phyloP scores from a whole-genome alignment of 2,888 invertebrate genomes.

The Drosophila putrida region DNA sequence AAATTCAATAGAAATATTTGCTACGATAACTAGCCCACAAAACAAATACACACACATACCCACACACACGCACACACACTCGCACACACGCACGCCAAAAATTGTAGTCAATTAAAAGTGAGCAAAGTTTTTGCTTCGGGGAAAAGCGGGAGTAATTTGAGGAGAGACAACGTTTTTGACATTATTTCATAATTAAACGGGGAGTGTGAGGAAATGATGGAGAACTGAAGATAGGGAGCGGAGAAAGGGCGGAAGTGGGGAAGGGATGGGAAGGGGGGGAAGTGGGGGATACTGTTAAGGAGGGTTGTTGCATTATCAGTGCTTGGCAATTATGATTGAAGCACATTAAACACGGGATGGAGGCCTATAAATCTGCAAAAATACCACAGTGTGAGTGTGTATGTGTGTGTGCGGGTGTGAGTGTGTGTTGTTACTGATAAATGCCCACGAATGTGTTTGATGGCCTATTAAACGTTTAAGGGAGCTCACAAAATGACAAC shows the following conservation, averaged over 20 bases:
- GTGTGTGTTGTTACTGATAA: slow-evolving; percentile 46
- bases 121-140: slow-evolving; percentile 46
- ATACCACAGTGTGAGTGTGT: slow-evolving; percentile 10
- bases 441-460: slow-evolving; percentile 58
- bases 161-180: slow-evolving; percentile 45
- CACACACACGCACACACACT: slow-evolving; percentile 25
- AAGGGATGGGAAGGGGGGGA: not conserved
- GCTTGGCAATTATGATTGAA: slow-evolving; percentile 74
- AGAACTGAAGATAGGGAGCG: not conserved
- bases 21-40: slow-evolving; percentile 52
- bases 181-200: slow-evolving; percentile 75
- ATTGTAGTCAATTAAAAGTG: slow-evolving; percentile 64
- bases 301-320: slow-evolving; percentile 69
- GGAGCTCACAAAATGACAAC: slow-evolving; percentile 13
- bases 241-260: too few species aligned
- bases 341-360: slow-evolving; percentile 40
- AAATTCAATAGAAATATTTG: slow-evolving; percentile 58
- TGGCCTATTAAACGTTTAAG: slow-evolving; percentile 77
- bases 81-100: slow-evolving; percentile 37
- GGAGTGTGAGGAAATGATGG: slow-evolving; percentile 1
- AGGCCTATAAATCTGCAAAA: slow-evolving; percentile 24
- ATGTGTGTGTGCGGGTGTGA: slow-evolving; percentile 18
- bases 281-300: not conserved
- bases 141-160: not conserved
- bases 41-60: slow-evolving; percentile 35